Percentiles rank a stretch among this genome's conserved stretches.
Evolutionary conservation across 1,140 invertebrate genomes (phyloP).

Genomic region (Drosophila mayri): DNA sequence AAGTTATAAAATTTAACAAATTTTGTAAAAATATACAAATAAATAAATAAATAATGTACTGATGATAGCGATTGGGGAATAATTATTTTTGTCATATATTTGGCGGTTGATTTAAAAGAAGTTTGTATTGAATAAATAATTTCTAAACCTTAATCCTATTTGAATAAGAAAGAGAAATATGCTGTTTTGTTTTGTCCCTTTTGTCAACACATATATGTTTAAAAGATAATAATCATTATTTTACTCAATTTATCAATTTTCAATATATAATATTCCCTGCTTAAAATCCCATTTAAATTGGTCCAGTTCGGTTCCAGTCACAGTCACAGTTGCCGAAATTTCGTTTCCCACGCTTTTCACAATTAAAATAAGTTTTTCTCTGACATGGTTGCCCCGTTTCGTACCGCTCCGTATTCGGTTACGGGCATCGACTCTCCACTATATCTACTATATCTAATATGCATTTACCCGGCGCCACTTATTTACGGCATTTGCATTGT

Average conservation of each 20-base stretch:
- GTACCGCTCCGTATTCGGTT: constrained; percentile 71
- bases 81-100: background rate
- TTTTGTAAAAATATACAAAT: no score
- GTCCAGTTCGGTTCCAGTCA: constrained; percentile 37
- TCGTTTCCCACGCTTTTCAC: constrained; percentile 2
- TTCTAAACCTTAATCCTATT: no score
- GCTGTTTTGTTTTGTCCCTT: no score
- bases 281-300: background rate
- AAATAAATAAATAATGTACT: background rate
- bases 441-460: constrained; percentile 45
- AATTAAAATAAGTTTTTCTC: constrained; percentile 45
- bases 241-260: no score
- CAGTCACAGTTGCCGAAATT: constrained; percentile 20
- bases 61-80: background rate
- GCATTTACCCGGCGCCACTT: constrained; percentile 52
- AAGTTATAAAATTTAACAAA: no score
- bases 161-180: no score
- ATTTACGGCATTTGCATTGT: constrained; percentile 61
- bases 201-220: no score
- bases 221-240: no score
- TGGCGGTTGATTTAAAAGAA: background rate
- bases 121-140: no score
- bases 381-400: constrained; percentile 17
- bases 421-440: constrained; percentile 17
- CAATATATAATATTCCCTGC: no score